Evolutionary conservation across 2,113 vertebrate species (phyloP), one percentile per base, ranked within the genome.

Genomic region (Silurus meridionalis): DNA sequence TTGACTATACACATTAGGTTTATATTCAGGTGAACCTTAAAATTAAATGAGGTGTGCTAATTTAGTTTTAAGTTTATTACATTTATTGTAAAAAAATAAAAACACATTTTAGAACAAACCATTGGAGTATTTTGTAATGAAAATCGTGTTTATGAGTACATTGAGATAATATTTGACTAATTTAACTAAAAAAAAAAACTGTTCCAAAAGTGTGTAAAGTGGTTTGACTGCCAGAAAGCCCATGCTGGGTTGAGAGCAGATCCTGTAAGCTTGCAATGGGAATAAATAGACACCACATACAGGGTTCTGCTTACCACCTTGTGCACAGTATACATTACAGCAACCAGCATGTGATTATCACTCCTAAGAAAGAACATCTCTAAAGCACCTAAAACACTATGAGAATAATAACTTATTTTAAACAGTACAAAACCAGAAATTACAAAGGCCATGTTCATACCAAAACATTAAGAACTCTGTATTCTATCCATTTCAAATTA

Each of bases 241-340:
- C 19, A 28, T 81, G 69, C 46, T 53, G 58, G 46, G 15, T 81
- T 71, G 23, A 46, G 48, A 61, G 52, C 61, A 80, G 55, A 58
- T 78, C 15, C 10, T 67, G 13, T 79, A 19, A 55, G 58, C 61
- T 81, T 78, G 55, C 80, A 50, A 60, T 37, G 77, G 71, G 64
- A 89, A 88, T 85, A 89, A 88, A 89, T 86, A 88, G 83, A 87
- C 67, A 81, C 23, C 2, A 37, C 86, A 60, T 82, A 61, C 61
- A 15, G 83, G 83, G 64, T 69, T 91, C 87, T 84, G 77, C 87
- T 84, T 88, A 86, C 83, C 78, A 25, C 37, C 37, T 46, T 67
- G 79, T 67, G 37, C 55, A 80, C 53, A 82, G 83, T 58, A 79
- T 87, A 52, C 52, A 87, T 87, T 86, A 86, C 83, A 77, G 23